Evolutionary conservation across 2,888 invertebrate species (phyloP).

Genomic region (Bunonema sp.): DNA sequence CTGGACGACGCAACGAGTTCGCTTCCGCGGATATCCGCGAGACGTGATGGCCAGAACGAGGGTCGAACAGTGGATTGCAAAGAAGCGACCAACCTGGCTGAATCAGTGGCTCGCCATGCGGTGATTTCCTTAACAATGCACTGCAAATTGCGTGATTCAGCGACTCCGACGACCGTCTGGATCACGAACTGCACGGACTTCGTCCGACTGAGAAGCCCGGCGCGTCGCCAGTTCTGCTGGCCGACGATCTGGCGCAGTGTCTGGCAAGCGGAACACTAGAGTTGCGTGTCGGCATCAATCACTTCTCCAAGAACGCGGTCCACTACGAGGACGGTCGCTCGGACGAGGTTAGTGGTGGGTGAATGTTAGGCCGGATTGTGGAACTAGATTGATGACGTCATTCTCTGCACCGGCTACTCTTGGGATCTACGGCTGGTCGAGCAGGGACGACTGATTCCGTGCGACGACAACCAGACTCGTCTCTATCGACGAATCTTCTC

Average conservation of each 20-base stretch:
- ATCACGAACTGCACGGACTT: constrained; percentile 5
- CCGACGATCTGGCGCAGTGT: constrained; percentile 6
- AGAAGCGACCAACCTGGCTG: neutral
- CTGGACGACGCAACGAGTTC: constrained; percentile 6
- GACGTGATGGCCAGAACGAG: constrained; percentile 5
- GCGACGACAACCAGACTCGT: constrained; percentile 19
- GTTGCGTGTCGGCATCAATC: neutral
- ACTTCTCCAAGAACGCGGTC: neutral
- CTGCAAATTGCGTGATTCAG: neutral
- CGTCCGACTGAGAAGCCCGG: constrained; percentile 5
- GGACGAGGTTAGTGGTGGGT: neutral
- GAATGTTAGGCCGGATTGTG: neutral
- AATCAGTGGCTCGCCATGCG: no score
- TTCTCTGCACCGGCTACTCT: constrained; percentile 23
- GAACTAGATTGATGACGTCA: constrained; percentile 8
- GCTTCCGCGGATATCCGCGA: constrained; percentile 4
- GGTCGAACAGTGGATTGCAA: neutral
- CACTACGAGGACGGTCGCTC: neutral
- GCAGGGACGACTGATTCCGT: constrained; percentile 11
- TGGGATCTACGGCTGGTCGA: constrained; percentile 21
- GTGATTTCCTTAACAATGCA: no score
- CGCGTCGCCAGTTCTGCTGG: constrained; percentile 5
- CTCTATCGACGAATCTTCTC: constrained; percentile 31
- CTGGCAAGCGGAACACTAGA: constrained; percentile 4
- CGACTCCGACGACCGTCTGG: constrained; percentile 4